phyloP scores from a whole-genome alignment of 2,888 invertebrate genomes.

The Cistogaster globosa region DNA sequence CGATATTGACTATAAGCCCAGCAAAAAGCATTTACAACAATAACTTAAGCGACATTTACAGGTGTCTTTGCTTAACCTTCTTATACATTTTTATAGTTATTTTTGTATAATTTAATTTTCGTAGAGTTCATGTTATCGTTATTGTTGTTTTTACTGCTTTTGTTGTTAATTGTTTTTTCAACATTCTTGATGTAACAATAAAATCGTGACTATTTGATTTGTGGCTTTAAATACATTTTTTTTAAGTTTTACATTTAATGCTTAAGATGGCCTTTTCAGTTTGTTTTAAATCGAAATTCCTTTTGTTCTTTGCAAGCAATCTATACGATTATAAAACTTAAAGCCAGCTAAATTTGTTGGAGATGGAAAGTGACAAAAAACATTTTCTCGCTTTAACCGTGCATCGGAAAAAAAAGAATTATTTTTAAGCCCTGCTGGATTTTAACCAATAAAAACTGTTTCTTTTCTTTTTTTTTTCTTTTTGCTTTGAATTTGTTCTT shows the following conservation, averaged over 20 bases:
- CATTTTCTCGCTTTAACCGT: constrained; percentile 30
- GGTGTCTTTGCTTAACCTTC: constrained; percentile 56
- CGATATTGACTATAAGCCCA: constrained; percentile 24
- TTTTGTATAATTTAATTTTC: constrained; percentile 38
- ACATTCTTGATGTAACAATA: constrained; percentile 67
- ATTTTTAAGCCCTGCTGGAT: constrained; percentile 17
- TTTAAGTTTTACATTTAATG: constrained; percentile 2
- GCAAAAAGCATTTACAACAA: neutral
- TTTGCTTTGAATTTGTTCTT: neutral
- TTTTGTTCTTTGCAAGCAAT: neutral
- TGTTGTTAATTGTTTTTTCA: constrained; percentile 52
- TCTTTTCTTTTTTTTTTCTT: constrained; percentile 7
- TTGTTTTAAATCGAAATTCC: neutral
- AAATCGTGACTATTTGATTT: constrained; percentile 68
- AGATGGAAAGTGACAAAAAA: constrained; percentile 62
- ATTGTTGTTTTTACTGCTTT: neutral
- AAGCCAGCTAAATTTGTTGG: neutral
- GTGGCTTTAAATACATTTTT: constrained; percentile 11
- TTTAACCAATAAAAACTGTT: constrained; percentile 63
- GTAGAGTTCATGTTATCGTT: neutral
- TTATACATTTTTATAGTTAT: constrained; percentile 29
- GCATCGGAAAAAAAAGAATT: constrained; percentile 17
- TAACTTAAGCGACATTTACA: constrained; percentile 58
- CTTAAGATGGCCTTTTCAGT: constrained; percentile 4
- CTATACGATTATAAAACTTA: too few relatives aligned